A percentile compares a stretch with the other conserved stretches of the same genome.
These are phyloP conservation scores for Tolypeutes matacus DNA, from an alignment of 2,797 vertebrate species.

Conservation along the genomic window DNA sequence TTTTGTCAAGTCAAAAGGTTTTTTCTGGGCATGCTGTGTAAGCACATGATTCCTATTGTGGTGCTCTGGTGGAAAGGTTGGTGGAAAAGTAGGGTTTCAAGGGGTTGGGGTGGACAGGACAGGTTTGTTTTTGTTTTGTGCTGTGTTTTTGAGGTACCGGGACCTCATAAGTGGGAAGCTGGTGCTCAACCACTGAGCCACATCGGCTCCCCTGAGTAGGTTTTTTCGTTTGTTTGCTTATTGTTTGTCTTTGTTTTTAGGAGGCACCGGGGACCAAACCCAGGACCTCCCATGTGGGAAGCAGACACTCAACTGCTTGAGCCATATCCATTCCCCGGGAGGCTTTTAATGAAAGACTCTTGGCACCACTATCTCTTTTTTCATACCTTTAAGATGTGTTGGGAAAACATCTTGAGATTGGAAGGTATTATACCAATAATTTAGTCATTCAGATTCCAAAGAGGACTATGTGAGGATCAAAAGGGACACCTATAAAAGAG, in stretches of 20 bases:
- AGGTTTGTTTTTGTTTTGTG: neutral
- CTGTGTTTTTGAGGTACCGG: no score
- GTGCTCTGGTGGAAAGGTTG: neutral
- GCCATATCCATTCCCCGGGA: no score
- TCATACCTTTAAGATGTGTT: neutral
- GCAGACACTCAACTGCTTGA: no score
- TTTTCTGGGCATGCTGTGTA: neutral
- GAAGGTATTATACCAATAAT: slow-evolving; percentile 24
- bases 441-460: slow-evolving; percentile 29
- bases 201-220: no score
- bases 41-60: neutral
- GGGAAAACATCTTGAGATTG: neutral
- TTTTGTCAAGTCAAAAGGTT: slow-evolving; percentile 30
- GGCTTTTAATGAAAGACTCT: neutral
- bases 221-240: no score
- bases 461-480: neutral
- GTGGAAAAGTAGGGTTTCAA: neutral
- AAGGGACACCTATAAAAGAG: neutral
- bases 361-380: neutral
- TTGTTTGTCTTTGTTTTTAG: no score
- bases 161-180: no score
- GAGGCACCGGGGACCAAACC: no score
- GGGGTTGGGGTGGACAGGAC: neutral
- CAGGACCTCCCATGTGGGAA: no score
- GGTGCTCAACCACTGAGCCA: no score